A percentile compares a stretch with the other conserved stretches of the same genome.
Evolutionary conservation across 2,888 invertebrate species (phyloP).

Genomic region (Euproctis similis): DNA sequence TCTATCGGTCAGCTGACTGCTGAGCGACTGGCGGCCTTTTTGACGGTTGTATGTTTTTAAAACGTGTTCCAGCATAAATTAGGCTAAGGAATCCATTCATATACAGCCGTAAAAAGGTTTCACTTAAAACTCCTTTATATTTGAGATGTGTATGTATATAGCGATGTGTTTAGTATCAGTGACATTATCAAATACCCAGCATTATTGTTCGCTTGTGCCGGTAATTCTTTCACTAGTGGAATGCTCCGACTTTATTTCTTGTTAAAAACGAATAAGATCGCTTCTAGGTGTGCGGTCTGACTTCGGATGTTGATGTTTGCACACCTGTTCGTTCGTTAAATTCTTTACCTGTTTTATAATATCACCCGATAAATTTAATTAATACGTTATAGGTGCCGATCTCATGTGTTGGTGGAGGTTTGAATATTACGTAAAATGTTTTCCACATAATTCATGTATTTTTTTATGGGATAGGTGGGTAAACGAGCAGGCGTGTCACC

Average conservation of each 20-base stretch:
- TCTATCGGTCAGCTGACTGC: slow-evolving; percentile 23
- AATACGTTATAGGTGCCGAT: no score
- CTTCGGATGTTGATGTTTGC: slow-evolving; percentile 26
- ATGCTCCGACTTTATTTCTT: slow-evolving; percentile 32
- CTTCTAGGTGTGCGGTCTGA: slow-evolving; percentile 15
- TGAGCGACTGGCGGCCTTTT: slow-evolving; percentile 22
- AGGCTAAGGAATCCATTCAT: slow-evolving; percentile 23
- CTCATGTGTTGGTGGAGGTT: no score
- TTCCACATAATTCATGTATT: no score
- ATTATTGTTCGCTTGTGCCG: slow-evolving; percentile 20
- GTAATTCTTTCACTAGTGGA: slow-evolving; percentile 25
- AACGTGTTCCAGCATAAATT: slow-evolving; percentile 46
- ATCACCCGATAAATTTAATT: no score
- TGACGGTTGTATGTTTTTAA: slow-evolving; percentile 37
- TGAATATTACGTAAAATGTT: no score
- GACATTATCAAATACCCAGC: slow-evolving; percentile 22
- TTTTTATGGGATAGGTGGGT: no score
- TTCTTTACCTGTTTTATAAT: no score
- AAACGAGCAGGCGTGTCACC: no score
- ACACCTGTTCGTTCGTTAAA: slow-evolving; percentile 30
- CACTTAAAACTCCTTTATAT: slow-evolving; percentile 3
- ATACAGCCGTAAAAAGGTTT: slow-evolving; percentile 8
- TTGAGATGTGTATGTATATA: slow-evolving; percentile 10
- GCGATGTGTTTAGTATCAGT: slow-evolving; percentile 15
- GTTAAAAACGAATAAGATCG: slow-evolving; percentile 30